Conservation (phyloP, 1,140 invertebrate species). For the Drosophila parabipectinata region DNA sequence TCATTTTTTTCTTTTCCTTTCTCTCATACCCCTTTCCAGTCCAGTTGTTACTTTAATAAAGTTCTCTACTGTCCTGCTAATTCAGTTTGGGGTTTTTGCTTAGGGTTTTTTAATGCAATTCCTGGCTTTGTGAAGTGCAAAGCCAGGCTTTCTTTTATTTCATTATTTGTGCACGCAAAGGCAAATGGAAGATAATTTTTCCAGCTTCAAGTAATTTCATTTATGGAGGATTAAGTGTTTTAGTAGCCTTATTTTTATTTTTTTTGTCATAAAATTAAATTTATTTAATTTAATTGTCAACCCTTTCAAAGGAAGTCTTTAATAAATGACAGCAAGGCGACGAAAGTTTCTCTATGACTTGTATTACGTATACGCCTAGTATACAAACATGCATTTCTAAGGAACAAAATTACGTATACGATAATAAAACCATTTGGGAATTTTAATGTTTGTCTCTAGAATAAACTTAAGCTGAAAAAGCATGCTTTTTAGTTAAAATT, state of each 20-base stretch:
- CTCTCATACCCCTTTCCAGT: not conserved
- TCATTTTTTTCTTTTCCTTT: not conserved
- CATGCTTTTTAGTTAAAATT: too few species aligned
- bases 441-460: too few species aligned
- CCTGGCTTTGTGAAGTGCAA: not conserved
- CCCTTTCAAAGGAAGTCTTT: too few species aligned
- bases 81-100: not conserved
- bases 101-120: not conserved
- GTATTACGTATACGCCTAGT: too few species aligned
- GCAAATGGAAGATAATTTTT: not conserved
- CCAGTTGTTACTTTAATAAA: slow-evolving; percentile 9
- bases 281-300: too few species aligned
- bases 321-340: too few species aligned
- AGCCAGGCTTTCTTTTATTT: not conserved
- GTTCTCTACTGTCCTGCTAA: not conserved
- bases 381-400: too few species aligned
- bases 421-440: too few species aligned
- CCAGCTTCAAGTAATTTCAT: not conserved
- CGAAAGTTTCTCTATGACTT: too few species aligned
- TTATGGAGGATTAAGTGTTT: not conserved
- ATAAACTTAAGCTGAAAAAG: too few species aligned
- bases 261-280: too few species aligned
- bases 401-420: too few species aligned
- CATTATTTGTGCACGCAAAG: not conserved
- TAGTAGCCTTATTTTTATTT: slow-evolving; percentile 17